phyloP scores from a whole-genome alignment of 1,140 invertebrate genomes.

The Drosophila kanapiae region DNA sequence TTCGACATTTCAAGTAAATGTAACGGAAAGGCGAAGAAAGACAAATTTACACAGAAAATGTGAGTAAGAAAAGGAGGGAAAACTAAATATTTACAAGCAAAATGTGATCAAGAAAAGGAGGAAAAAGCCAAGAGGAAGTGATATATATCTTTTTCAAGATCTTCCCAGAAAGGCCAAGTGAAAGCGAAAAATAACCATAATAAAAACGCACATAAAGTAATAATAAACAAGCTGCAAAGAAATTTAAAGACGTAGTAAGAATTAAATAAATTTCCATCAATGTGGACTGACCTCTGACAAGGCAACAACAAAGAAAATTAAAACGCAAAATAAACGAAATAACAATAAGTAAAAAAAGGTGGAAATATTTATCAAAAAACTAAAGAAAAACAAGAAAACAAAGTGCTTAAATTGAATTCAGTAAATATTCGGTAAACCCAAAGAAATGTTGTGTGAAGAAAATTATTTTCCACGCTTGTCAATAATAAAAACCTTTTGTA shows the following conservation, averaged over 20 bases:
- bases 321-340: constrained; percentile 7
- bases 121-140: neutral
- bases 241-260: constrained; percentile 1
- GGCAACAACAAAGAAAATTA: neutral
- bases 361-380: neutral
- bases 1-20: constrained; percentile 3
- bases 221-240: neutral
- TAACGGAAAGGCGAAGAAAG: neutral
- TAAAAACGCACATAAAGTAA: neutral
- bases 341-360: neutral
- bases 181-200: neutral
- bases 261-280: constrained; percentile 2
- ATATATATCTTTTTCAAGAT: neutral
- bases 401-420: neutral
- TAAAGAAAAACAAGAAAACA: neutral
- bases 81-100: neutral
- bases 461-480: constrained; percentile 13
- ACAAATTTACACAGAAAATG: neutral
- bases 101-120: neutral
- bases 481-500: neutral
- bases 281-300: constrained; percentile 10
- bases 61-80: no score
- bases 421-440: neutral
- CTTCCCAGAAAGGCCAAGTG: neutral
- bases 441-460: neutral